phyloP scores from a whole-genome alignment of 2,888 invertebrate genomes.

The Cephus spinipes region DNA sequence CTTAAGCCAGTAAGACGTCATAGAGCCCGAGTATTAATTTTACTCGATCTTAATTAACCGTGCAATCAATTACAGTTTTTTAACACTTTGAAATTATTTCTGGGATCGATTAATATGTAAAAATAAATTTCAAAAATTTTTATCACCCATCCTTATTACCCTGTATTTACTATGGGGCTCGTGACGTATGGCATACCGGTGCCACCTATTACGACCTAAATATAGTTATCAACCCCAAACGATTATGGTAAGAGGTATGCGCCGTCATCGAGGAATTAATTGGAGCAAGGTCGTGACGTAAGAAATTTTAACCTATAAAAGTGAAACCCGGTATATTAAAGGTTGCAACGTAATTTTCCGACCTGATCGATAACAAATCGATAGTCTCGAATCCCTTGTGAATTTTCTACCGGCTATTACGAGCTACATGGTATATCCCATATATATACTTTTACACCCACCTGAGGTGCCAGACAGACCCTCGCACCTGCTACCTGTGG shows the following conservation, averaged over 20 bases:
- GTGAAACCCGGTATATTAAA: background rate
- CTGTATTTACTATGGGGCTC: background rate
- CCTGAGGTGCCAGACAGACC: background rate
- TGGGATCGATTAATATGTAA: background rate
- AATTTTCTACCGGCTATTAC: background rate
- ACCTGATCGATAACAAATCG: background rate
- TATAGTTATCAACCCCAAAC: background rate
- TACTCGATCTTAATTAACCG: no score
- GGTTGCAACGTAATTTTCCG: background rate
- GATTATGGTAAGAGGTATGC: background rate
- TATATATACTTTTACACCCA: background rate
- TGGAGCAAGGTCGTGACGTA: background rate
- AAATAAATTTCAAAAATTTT: background rate
- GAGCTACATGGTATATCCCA: background rate
- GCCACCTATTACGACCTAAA: background rate
- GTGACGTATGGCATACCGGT: background rate
- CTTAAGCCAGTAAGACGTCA: background rate
- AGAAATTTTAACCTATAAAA: background rate
- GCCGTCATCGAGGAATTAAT: background rate
- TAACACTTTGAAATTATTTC: background rate
- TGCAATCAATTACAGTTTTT: background rate
- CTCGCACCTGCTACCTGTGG: constrained; percentile 4
- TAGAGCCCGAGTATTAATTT: no score
- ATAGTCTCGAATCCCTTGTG: background rate
- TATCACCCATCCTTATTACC: background rate